phyloP scores from a whole-genome alignment of 1,140 invertebrate genomes.

The Formica exsecta region DNA sequence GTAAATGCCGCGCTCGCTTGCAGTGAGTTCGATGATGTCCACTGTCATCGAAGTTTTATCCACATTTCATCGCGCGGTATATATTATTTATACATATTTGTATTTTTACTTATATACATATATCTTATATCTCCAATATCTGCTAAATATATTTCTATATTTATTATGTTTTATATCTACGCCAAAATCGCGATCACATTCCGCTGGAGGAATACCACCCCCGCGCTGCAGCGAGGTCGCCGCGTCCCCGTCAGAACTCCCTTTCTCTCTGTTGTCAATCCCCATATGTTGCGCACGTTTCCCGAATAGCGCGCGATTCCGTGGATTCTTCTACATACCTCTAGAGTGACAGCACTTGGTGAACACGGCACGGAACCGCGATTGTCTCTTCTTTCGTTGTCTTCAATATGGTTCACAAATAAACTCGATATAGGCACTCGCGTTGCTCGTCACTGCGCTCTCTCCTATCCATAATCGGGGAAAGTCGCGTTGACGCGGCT shows the following conservation, averaged over 20 bases:
- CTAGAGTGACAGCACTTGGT: conserved; percentile 55
- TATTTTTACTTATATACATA: too few species aligned
- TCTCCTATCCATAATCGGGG: conserved; percentile 73
- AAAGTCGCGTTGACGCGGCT: conserved; percentile 31
- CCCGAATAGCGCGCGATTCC: not conserved
- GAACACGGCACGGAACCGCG: conserved; percentile 17
- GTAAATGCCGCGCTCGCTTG: conserved; percentile 45
- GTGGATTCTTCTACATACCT: conserved; percentile 66
- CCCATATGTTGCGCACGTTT: conserved; percentile 29
- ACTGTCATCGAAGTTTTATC: not conserved
- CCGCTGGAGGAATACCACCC: too few species aligned
- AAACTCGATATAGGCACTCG: conserved; percentile 56
- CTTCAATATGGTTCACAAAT: conserved; percentile 74
- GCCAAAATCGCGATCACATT: not conserved
- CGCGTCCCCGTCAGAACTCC: too few species aligned
- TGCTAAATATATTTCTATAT: not conserved
- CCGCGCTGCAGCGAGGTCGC: not conserved
- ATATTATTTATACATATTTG: not conserved
- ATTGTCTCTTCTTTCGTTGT: conserved; percentile 39
- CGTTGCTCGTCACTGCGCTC: conserved; percentile 54
- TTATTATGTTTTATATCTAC: conserved; percentile 1
- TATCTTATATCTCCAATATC: too few species aligned
- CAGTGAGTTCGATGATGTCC: not conserved
- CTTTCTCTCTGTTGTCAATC: not conserved
- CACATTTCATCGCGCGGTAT: not conserved